Conservation (phyloP, 1,140 invertebrate genomes). For the Planococcus citri region DNA sequence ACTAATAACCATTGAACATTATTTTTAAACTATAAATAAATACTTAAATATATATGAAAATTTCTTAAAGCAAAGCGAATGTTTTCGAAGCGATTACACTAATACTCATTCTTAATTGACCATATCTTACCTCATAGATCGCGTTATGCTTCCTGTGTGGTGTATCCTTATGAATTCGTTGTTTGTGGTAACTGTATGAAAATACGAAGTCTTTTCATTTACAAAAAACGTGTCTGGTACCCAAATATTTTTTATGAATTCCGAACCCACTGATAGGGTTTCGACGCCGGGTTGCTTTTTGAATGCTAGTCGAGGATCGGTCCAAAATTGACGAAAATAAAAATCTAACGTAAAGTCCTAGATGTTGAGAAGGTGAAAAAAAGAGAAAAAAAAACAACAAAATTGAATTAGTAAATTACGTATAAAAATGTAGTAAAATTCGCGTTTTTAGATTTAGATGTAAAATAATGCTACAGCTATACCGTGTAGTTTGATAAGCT, state of each 20-base stretch:
- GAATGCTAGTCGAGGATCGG: slow-evolving; percentile 84
- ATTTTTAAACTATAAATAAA: too few relatives aligned
- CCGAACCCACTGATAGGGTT: slow-evolving; percentile 78
- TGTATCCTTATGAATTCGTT: slow-evolving; percentile 95
- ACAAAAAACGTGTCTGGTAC: slow-evolving; percentile 97
- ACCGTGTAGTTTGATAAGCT: too few relatives aligned
- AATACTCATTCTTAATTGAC: too few relatives aligned
- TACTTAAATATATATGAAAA: too few relatives aligned
- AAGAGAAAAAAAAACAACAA: slow-evolving; percentile 1
- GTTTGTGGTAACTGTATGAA: slow-evolving; percentile 93
- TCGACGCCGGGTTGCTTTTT: slow-evolving; percentile 73
- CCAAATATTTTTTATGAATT: slow-evolving; percentile 96
- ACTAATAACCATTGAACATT: too few relatives aligned
- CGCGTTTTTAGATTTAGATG: too few relatives aligned
- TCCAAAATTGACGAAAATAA: slow-evolving; percentile 98
- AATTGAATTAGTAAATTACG: background rate
- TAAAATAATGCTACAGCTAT: too few relatives aligned
- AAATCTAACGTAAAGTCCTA: slow-evolving; percentile 98
- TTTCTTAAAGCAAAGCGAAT: too few relatives aligned
- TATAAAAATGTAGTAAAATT: too few relatives aligned
- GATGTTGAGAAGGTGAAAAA: slow-evolving; percentile 21
- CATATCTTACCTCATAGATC: slow-evolving; percentile 77
- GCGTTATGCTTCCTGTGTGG: slow-evolving; percentile 83
- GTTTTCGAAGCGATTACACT: too few relatives aligned
- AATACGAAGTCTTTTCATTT: slow-evolving; percentile 96